Evolutionary conservation across 2,888 invertebrate genomes (phyloP).

Genomic region (Lasioglossum zephyrum): DNA sequence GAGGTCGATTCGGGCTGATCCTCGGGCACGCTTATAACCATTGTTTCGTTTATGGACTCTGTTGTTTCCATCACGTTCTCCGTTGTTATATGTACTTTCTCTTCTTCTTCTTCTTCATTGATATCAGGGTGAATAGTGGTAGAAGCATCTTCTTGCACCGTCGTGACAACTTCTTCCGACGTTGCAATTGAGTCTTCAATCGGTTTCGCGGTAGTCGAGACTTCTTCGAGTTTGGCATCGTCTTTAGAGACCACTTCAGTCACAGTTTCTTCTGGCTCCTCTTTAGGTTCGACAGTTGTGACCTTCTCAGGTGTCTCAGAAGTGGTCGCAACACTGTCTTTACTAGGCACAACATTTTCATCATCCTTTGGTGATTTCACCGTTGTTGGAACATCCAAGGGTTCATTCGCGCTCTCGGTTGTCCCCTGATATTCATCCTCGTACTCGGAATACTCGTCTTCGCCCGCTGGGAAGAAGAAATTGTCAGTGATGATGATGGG

Average conservation of each 20-base stretch:
- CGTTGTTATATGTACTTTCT: constrained; percentile 5
- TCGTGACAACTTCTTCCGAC: constrained; percentile 26
- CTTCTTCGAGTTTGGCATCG: constrained; percentile 42
- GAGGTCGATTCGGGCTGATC: constrained; percentile 34
- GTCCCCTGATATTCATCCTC: constrained; percentile 51
- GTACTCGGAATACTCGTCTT: constrained; percentile 66
- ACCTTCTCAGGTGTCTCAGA: background rate
- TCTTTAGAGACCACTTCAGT: constrained; percentile 23
- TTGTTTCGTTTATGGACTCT: constrained; percentile 39
- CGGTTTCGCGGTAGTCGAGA: constrained; percentile 12
- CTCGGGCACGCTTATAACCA: constrained; percentile 18
- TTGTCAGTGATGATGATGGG: constrained; percentile 83
- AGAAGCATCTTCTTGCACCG: constrained; percentile 19
- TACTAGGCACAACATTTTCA: background rate
- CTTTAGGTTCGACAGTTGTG: constrained; percentile 23
- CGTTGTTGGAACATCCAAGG: background rate
- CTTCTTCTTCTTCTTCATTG: constrained; percentile 25
- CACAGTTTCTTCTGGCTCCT: background rate
- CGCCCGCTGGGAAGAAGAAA: constrained; percentile 78
- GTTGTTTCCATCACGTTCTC: constrained; percentile 31
- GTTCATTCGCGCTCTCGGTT: background rate
- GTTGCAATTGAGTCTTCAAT: constrained; percentile 18
- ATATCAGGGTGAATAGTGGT: constrained; percentile 20
- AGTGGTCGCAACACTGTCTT: background rate
- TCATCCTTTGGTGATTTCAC: background rate